A percentile compares a stretch with the other conserved stretches of the same genome.
phyloP scores from a whole-genome alignment of 1,140 invertebrate species.

The Paraescarpia echinospica region DNA sequence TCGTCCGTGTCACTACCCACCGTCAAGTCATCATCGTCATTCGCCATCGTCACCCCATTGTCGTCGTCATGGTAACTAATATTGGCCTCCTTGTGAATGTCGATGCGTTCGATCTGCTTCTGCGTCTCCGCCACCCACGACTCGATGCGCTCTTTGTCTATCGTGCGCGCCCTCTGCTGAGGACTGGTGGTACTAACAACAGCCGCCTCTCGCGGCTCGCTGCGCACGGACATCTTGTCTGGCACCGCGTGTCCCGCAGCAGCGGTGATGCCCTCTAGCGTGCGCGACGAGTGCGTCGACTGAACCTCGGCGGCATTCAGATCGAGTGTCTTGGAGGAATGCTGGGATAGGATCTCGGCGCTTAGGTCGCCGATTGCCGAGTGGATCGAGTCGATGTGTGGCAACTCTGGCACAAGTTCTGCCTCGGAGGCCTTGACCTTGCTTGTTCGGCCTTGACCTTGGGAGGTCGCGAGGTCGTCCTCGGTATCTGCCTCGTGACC shows the following conservation, averaged over 20 bases:
- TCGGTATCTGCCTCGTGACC: conserved; percentile 50
- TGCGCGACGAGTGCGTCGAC: conserved; percentile 45
- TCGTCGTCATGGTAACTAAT: neutral
- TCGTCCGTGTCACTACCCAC: neutral
- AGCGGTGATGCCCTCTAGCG: conserved; percentile 35
- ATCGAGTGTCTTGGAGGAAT: conserved; percentile 44
- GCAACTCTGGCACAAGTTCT: conserved; percentile 30
- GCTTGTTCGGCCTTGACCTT: neutral
- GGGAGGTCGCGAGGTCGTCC: conserved; percentile 22
- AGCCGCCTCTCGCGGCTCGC: neutral
- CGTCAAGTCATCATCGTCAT: neutral
- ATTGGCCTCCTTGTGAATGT: neutral
- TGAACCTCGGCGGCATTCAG: conserved; percentile 40
- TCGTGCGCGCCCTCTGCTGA: neutral
- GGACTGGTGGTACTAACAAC: neutral
- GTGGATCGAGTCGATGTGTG: conserved; percentile 55
- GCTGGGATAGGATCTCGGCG: conserved; percentile 50
- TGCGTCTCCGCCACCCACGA: conserved; percentile 31
- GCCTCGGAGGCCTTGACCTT: neutral
- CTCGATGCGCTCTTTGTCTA: conserved; percentile 31
- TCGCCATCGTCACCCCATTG: neutral
- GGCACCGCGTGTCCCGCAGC: conserved; percentile 22
- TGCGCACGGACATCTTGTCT: conserved; percentile 21
- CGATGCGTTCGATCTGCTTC: conserved; percentile 40
- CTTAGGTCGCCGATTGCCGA: conserved; percentile 41